Base-by-base conservation (phyloP, 2,113 vertebrate species). In the Corythaeola cristata region DNA sequence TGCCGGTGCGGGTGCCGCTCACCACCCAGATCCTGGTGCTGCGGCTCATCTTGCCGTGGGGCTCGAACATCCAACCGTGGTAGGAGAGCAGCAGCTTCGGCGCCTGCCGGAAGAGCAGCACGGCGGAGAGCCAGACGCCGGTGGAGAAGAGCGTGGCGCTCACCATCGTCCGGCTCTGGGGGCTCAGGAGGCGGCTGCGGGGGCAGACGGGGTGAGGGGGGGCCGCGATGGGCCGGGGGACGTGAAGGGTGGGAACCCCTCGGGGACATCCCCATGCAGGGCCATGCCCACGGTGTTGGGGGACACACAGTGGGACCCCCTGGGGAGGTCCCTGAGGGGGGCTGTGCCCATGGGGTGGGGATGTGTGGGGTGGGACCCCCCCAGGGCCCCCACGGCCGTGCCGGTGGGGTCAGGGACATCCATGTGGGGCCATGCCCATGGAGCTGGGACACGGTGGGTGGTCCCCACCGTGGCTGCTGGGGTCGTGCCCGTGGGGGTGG, bases 11-110 rank as follows among this genome's bases (percentile, higher is more conserved):
- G 19, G 27, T 4, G 15, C 41, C 5, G 55, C 98, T 97, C 98
- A 99, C 99, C 96, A 98, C 97, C 99, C 99, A 99, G 89, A 99
- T 81, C 94, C 97, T 98, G 92, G 99, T 99, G 83, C 98, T 97
- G 33, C 89, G 85, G 95, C 98, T 99, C 96, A 98, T 98, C 96
- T 85, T 98, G 20, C 99, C 99, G 6, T 99, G 99, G 53, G 99
- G 98, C 97, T 99, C 99, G 35, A 99, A 99, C 97, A 99, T 99
- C 99, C 99, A 99, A 3, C 98, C 98, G 1, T 99, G 99, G 98
- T 99, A 99, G 84, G 99, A 99, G 18, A 99, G 99, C 11, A 99
- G 98, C 79, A 98, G 94, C 88, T 98, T 98, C 59, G 99, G 98
- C 8, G 97, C 89, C 94, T 98, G 98, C 72, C 99, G 98, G 93